Percentiles rank a stretch among this genome's conserved stretches.
phyloP scores from a whole-genome alignment of 2,888 invertebrate genomes.

The Spodoptera exigua region DNA sequence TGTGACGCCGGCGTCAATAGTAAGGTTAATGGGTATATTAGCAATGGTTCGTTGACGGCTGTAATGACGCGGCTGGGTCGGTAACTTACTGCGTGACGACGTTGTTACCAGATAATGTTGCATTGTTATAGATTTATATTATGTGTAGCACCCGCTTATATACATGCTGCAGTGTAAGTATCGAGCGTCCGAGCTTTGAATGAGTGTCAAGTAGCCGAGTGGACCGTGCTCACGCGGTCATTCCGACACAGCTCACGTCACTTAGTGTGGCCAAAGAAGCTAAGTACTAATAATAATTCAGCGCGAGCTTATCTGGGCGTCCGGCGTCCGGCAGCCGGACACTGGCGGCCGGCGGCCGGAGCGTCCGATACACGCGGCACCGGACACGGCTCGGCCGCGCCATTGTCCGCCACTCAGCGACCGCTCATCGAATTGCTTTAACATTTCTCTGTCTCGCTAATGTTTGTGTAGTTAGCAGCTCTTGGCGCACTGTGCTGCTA shows the following conservation, averaged over 20 bases:
- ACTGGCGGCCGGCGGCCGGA: constrained; percentile 11
- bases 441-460: constrained; percentile 19
- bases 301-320: constrained; percentile 39
- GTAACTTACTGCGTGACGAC: constrained; percentile 4
- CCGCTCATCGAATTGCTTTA: constrained; percentile 35
- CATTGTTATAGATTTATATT: neutral
- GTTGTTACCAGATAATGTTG: constrained; percentile 4
- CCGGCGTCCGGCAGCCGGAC: constrained; percentile 32
- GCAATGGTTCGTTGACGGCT: constrained; percentile 32
- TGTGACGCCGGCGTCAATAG: too few relatives aligned
- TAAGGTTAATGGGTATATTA: constrained; percentile 49
- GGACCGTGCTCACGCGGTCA: too few relatives aligned
- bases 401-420: constrained; percentile 23
- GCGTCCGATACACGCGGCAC: constrained; percentile 18
- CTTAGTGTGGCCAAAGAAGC: constrained; percentile 30
- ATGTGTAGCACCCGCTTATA: too few relatives aligned
- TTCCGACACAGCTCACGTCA: constrained; percentile 9
- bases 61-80: constrained; percentile 27
- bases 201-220: too few relatives aligned
- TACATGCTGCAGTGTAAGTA: too few relatives aligned
- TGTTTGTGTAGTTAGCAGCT: constrained; percentile 18
- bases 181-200: too few relatives aligned
- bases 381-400: constrained; percentile 23
- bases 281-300: constrained; percentile 49
- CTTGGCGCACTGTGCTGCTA: neutral